These are phyloP conservation scores for Rhynchomys soricoides DNA, from an alignment of 2,113 vertebrate species.

Conservation along the genomic window DNA sequence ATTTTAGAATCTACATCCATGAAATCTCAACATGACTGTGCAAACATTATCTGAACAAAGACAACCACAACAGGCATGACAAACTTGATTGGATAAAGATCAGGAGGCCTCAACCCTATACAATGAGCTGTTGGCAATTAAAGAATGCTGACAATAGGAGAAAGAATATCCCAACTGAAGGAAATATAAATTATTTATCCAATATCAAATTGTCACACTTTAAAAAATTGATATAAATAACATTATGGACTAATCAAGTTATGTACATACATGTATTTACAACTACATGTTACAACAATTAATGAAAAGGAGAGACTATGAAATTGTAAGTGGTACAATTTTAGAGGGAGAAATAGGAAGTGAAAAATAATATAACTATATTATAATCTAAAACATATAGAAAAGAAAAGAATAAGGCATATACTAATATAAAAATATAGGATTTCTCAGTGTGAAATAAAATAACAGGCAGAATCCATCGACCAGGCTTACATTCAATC, in stretches of 20 bases:
- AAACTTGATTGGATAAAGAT: background rate
- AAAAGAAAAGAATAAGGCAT: no score
- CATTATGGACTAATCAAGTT: background rate
- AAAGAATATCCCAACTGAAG: background rate
- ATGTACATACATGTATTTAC: no score
- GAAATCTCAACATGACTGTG: background rate
- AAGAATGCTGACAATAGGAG: background rate
- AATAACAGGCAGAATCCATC: no score
- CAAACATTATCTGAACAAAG: background rate
- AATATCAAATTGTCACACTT: background rate
- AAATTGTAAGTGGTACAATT: no score
- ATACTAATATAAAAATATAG: no score
- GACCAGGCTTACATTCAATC: no score
- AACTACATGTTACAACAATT: no score
- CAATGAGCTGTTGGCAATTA: background rate
- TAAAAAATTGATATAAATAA: background rate
- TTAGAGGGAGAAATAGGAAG: no score
- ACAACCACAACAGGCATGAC: background rate
- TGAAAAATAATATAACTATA: no score
- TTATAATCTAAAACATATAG: no score
- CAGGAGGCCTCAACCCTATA: background rate
- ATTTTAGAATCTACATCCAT: background rate
- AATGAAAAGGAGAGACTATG: no score
- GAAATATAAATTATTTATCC: background rate
- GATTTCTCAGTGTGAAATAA: no score